Percentiles rank a stretch among this genome's conserved stretches.
phyloP scores from a whole-genome alignment of 1,140 invertebrate genomes.

The Cyclina sinensis region DNA sequence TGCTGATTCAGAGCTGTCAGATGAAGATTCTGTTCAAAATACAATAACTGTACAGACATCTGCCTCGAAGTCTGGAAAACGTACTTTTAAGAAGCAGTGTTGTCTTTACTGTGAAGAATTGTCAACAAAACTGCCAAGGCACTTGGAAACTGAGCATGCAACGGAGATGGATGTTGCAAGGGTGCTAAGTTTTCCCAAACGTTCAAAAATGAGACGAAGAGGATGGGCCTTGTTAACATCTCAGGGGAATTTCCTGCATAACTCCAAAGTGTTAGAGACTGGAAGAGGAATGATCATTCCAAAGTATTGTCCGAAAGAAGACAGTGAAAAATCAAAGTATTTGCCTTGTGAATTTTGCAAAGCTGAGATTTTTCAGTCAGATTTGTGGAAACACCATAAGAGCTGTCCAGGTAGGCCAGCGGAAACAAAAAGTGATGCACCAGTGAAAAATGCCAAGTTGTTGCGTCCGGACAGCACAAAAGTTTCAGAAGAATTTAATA shows the following conservation, averaged over 20 bases:
- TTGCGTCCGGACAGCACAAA: background rate
- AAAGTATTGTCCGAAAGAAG: background rate
- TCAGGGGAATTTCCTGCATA: conserved; percentile 2
- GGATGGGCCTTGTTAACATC: background rate
- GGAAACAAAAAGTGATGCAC: conserved; percentile 1
- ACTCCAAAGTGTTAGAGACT: background rate
- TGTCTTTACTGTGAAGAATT: background rate
- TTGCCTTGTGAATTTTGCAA: conserved; percentile 32
- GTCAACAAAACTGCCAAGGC: background rate
- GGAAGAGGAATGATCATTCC: conserved; percentile 20
- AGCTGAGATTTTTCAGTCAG: background rate
- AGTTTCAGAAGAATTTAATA: background rate
- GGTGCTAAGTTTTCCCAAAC: background rate
- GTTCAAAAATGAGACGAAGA: conserved; percentile 1
- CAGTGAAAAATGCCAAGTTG: background rate
- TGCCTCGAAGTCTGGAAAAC: background rate
- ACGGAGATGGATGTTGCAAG: background rate
- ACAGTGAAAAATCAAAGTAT: background rate
- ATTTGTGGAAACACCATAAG: conserved; percentile 42
- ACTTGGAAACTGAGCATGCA: background rate
- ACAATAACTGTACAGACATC: background rate
- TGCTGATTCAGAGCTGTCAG: background rate
- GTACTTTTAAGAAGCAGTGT: background rate
- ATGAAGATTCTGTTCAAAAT: background rate
- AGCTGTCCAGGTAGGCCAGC: background rate